Evolutionary conservation across 2,797 vertebrate genomes (phyloP), one percentile per base, ranked within the genome.

Genomic region (Coendou prehensilis): DNA sequence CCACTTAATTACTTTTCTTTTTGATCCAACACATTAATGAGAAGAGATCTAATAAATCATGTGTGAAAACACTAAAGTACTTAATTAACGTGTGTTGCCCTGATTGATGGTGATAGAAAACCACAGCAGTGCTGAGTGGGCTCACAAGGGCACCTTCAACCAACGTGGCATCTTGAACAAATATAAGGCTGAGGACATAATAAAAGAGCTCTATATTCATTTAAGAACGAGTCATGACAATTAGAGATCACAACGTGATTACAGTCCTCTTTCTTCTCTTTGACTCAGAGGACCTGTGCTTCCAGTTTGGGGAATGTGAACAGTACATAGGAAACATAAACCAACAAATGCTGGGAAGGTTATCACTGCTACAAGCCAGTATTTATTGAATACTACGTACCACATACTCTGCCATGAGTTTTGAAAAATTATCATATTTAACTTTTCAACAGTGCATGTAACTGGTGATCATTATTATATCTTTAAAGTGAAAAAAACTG

Each of bases 1-100:
- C 96, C 97, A 97, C 97, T 98, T 98, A 99, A 99, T 99, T 98
- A 98, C 98, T 98, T 98, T 98, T 97, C 96, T 98, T 98, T 98
- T 97, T 98, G 97, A 98, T 99, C 98, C 98, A 99, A 98, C 94
- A 98, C 96, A 96, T 98, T 98, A 98, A 98, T 97, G 98, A 98
- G 98, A 94, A 93, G 95, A 98, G 96, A 96, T 86, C 76, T 98
- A 98, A 98, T 98, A 98, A 98, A 98, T 98, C 98, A 98, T 98
- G 97, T 95, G 92, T 85, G 61, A 98, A 96, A 97, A 97, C 89
- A 98, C 97, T 0, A 17, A 98, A 98, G 91, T 90, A 90, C 95
- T 98, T 98, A 98, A 98, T 98, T 98, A 98, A 98, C 98, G 98
- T 84, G 88, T 98, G 93, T 97, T 98, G 50, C 91, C 93, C 96